Evolutionary conservation across 2,113 vertebrate species (phyloP), one percentile per base, ranked within the genome.

Genomic region (Amazona vittata): DNA sequence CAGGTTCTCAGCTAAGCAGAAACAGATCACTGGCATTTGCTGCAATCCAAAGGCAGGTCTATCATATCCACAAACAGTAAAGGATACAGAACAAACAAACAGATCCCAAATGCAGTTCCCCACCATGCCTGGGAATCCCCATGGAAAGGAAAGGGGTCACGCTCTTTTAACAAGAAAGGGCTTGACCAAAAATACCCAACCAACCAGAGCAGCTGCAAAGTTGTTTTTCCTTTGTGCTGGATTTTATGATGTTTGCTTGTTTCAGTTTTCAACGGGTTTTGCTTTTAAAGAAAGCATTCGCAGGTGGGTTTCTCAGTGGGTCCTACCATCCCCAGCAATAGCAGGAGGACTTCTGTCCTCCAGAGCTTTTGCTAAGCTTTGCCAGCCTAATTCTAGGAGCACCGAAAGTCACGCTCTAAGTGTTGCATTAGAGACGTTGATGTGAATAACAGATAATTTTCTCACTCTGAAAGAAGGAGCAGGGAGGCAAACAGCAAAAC

Each of bases 171-270:
- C 44, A n/a, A 77, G 49, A 80, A 87, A 85, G 60, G 49, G 63
- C 83, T 90, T 83, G 37, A 83, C 78, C 94, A 94, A 95, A 96
- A 96, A 88, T 91, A 96, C 76, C 83, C 79, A 75, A 94, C 68
- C 17, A 63, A 92, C 52, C 15, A 35, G 28, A 93, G 70, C 68
- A 88, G 91, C 82, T 78, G 75, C 2, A 4, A 74, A 88, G 79
- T n/a, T 75, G 69, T 64, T 92, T 92, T 88, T 5, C 55, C 89
- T 90, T 83, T 60, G 60, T 35, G n/a, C 26, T 24, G 57, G 29
- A 11, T 26, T 73, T 67, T 76, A 41, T 41, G 49, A 68, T 67
- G 29, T 88, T 67, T 85, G 57, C 29, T 92, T 91, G 62, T 52
- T 94, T 90, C 50, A 59, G 41, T 63, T 88, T 82, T 80, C 50